Percentiles rank a stretch among this genome's conserved stretches.
Evolutionary conservation across 2,888 invertebrate genomes (phyloP).

Genomic region (Ophion ellenae): DNA sequence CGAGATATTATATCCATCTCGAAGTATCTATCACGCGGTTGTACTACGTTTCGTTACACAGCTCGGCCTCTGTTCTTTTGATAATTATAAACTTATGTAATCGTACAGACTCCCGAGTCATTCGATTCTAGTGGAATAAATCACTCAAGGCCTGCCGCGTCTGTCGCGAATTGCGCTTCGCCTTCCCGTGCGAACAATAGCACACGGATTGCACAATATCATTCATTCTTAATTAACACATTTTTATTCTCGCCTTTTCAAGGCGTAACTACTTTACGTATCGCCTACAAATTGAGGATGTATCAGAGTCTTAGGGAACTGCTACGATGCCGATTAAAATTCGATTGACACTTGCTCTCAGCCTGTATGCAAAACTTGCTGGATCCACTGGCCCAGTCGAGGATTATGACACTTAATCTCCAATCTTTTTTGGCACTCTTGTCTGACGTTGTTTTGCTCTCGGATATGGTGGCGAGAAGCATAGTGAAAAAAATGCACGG

Average conservation of each 20-base stretch:
- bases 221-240: not conserved
- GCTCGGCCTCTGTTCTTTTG: slow-evolving; percentile 33
- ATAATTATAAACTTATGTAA: slow-evolving; percentile 59
- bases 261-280: not conserved
- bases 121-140: slow-evolving; percentile 43
- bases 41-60: slow-evolving; percentile 26
- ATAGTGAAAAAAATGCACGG: too few species aligned
- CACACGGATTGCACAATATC: not conserved
- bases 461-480: too few species aligned
- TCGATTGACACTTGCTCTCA: too few species aligned
- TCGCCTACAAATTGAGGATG: not conserved
- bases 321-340: not conserved
- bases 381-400: too few species aligned
- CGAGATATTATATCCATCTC: not conserved
- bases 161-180: slow-evolving; percentile 16
- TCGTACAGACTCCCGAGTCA: slow-evolving; percentile 21
- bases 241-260: not conserved
- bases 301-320: not conserved
- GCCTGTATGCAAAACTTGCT: too few species aligned
- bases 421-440: too few species aligned
- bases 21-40: slow-evolving; percentile 14
- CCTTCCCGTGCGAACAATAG: slow-evolving; percentile 9
- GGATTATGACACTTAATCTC: too few species aligned
- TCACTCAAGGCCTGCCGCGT: slow-evolving; percentile 22
- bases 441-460: too few species aligned